Evolutionary conservation across 2,888 invertebrate species (phyloP), one percentile per base, ranked within the genome.

Genomic region (Coenonympha glycerion): DNA sequence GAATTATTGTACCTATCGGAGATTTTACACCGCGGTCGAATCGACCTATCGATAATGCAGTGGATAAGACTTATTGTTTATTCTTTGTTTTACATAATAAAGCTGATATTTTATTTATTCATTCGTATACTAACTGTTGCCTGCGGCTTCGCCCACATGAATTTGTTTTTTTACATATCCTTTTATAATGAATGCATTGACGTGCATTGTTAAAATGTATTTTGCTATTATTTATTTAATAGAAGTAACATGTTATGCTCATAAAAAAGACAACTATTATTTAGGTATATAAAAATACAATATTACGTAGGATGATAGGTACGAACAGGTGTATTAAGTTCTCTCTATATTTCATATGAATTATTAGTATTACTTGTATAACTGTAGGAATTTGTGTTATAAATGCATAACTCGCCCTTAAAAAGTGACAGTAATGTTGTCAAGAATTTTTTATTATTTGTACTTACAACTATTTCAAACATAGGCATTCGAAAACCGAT

Each of bases 21-120:
- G 80, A 81, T 83, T 79, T 78, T 75, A 80, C 71, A 70, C 72
- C 62, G 66, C 69, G 64, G 69, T 68, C 60, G 63, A 63, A 68
- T 49, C 58, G 55, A 45, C 40, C 42, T 28, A 58, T 60, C 59
- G 48, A 57, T 55, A 57, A 21, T 71, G 49, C 30, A 65, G 45
- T 68, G 78, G 84, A 81, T 68, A 68, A 28, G 60, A 6, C 56
- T 34, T 34, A 15, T 41, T 44, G 30, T 44, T 31, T 15, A 9
- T 31, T 15, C n/a, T 31, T 13, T 33, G 9, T 33, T 33, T 33
- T 33, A n/a, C n/a, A n/a, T n/a, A n/a, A n/a, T n/a, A n/a, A n/a
- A n/a, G n/a, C n/a, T n/a, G n/a, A n/a, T n/a, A n/a, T n/a, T n/a
- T n/a, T n/a, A n/a, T n/a, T n/a, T n/a, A n/a, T n/a, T n/a, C n/a